Evolutionary conservation across 2,797 vertebrate species (phyloP), one percentile per base, ranked within the genome.

Genomic region (Enteromius thamalakanensis): DNA sequence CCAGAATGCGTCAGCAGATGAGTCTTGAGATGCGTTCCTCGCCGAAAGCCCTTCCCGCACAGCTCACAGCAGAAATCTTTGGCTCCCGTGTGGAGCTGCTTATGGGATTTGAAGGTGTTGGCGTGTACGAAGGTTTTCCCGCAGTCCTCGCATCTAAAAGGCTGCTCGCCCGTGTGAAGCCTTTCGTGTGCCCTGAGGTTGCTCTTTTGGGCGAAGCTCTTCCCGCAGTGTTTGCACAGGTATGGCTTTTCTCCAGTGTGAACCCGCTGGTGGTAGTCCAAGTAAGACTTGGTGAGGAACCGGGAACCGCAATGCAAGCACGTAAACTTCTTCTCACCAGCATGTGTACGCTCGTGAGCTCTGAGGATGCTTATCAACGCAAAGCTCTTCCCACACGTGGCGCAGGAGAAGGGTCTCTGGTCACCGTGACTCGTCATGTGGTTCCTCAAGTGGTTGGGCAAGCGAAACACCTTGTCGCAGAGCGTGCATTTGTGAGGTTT

Each of bases 351-450:
- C 53, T 85, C 77, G 6, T 87, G 86, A 8, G 84, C 81, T 51
- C 60, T 83, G 47, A 84, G 84, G 81, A 81, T 49, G 49, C 84
- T 85, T 9, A 72, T 45, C 60, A 79, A 75, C 3, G 74, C 64
- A 37, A 87, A 87, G 17, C 72, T 79, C 81, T 85, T 87, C 1
- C 74, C 77, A 9, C 86, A 87, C 3, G 26, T 47, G 26, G 74
- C 14, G 23, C 86, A 87, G 68, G 72, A 21, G 78, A 83, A 87
- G 0, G 84, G 84, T 75, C 68, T 81, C 60, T 81, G 81, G 1
- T 76, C 78, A 0, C 68, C 69, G 69, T 87, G 84, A 53, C 45
- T 76, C 14, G 19, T 42, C 80, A 82, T 67, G 71, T 82, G 80
- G 7, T 76, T 82, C 60, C 32, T 76, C 60, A 82, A 67, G 71